Conservation (phyloP, 2,888 invertebrate genomes). For the Neoitamus cyanurus region DNA sequence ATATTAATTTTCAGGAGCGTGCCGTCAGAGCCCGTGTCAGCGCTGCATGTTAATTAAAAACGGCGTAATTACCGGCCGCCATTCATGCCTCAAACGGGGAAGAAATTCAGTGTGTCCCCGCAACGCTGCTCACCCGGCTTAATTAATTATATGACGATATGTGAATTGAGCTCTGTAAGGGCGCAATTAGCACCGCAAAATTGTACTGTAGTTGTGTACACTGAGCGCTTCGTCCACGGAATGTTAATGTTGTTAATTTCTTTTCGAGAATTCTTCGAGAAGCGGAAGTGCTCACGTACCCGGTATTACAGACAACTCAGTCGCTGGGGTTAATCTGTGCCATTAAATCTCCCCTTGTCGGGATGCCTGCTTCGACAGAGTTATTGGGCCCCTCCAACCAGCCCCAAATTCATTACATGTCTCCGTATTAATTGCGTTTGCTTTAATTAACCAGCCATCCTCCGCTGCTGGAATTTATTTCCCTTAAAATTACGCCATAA, state of each 20-base stretch:
- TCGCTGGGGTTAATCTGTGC: slow-evolving; percentile 23
- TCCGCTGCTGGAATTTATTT: slow-evolving; percentile 30
- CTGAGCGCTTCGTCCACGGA: neutral
- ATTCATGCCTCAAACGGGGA: neutral
- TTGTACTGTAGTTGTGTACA: neutral
- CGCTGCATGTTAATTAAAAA: slow-evolving; percentile 28
- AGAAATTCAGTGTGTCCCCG: neutral
- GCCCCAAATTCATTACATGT: slow-evolving; percentile 39
- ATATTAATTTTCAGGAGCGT: neutral
- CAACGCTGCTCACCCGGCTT: neutral
- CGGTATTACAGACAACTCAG: neutral
- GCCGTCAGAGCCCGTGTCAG: neutral
- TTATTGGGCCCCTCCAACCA: neutral
- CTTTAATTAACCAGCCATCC: slow-evolving; percentile 42
- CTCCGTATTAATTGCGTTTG: slow-evolving; percentile 42
- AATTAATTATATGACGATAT: slow-evolving; percentile 38
- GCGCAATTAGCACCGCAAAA: slow-evolving; percentile 25
- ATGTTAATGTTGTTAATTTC: slow-evolving; percentile 33
- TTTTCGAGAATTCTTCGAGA: neutral
- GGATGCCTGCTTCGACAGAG: neutral
- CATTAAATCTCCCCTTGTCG: slow-evolving; percentile 8
- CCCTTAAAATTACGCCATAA: slow-evolving; percentile 39
- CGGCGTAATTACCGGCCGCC: slow-evolving; percentile 1
- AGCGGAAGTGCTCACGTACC: neutral
- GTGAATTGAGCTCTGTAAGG: slow-evolving; percentile 20